Base-by-base conservation (phyloP, 2,888 invertebrate species). In the Amblyjoppa proteus region DNA sequence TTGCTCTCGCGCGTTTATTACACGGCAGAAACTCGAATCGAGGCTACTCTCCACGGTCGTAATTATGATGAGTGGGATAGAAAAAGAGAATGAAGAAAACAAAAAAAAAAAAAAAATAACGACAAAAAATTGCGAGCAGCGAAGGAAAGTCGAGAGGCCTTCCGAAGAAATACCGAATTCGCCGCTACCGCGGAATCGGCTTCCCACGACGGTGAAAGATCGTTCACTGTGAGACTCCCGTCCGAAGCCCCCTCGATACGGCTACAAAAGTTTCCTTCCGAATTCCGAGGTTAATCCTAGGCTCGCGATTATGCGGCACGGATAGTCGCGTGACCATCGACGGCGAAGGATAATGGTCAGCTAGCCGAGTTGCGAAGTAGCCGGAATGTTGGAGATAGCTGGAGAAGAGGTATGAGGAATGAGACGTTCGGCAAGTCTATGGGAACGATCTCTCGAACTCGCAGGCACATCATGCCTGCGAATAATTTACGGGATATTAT, bases 281-380 rank as follows among this genome's bases (percentile, higher is more conserved):
- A 89, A 90, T 89, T 90, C 89, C 88, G 66, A 75, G 83, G 84
- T 76, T 87, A 89, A 90, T 90, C 89, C 90, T 87, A 83, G 85
- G 79, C 81, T 84, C 81, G 79, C 88, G 87, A 89, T 90, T 90
- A 89, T 89, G 88, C 79, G 83, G 88, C 90, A 90, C 90, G 90
- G 80, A 82, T 85, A 84, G 86, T 89, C 89, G 89, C 88, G 89
- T 88, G 88, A 89, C 83, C 77, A 83, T 82, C 83, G 74, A 81
- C 45, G 20, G 75, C 79, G 53, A 41, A 31, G 68, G 73, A 78
- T 87, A 88, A 88, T 88, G 87, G 86, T 81, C 84, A 84, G 87
- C 73, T 75, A 66, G 68, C 11, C 56, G 20, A 45, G 28, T 68
- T 66, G 13, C 38, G 45, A 61, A 28, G 58, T 6, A 70, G 71